phyloP scores from a whole-genome alignment of 2,888 invertebrate species.

The Platypus cylindrus region DNA sequence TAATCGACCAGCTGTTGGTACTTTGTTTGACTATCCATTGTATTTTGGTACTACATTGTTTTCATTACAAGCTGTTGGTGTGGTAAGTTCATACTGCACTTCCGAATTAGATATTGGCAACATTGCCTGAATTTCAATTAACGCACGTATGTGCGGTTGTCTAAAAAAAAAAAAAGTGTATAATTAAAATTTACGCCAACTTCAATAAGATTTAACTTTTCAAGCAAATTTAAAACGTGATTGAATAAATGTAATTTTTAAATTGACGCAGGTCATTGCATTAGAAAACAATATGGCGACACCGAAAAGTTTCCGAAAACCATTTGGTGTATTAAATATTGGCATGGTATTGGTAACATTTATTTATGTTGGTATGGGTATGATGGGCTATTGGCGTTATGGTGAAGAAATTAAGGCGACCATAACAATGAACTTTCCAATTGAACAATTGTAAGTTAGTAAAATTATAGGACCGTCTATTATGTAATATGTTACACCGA shows the following conservation, averaged over 20 bases:
- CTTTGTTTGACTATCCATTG: slow-evolving; percentile 62
- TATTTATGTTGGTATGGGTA: slow-evolving; percentile 67
- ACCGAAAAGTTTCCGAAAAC: slow-evolving; percentile 64
- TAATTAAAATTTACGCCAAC: no score
- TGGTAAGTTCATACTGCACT: slow-evolving; percentile 45
- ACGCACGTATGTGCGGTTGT: no score
- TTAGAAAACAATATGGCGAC: slow-evolving; percentile 83
- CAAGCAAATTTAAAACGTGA: slow-evolving; percentile 4
- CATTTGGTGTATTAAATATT: slow-evolving; percentile 66
- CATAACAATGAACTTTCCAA: slow-evolving; percentile 71
- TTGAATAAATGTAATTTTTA: not conserved
- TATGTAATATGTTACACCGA: no score
- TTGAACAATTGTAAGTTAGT: slow-evolving; percentile 38
- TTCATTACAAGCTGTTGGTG: slow-evolving; percentile 89
- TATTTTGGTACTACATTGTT: slow-evolving; percentile 95
- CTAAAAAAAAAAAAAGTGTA: no score
- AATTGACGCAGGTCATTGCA: slow-evolving; percentile 69
- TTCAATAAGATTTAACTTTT: no score
- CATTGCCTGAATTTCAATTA: no score
- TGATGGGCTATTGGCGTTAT: slow-evolving; percentile 75
- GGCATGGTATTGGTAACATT: slow-evolving; percentile 67
- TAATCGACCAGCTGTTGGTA: slow-evolving; percentile 50
- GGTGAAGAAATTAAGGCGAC: slow-evolving; percentile 55
- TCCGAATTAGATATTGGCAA: not conserved
- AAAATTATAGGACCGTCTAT: no score